Evolutionary conservation across 2,797 vertebrate species (phyloP).

Genomic region (Sparus aurata): DNA sequence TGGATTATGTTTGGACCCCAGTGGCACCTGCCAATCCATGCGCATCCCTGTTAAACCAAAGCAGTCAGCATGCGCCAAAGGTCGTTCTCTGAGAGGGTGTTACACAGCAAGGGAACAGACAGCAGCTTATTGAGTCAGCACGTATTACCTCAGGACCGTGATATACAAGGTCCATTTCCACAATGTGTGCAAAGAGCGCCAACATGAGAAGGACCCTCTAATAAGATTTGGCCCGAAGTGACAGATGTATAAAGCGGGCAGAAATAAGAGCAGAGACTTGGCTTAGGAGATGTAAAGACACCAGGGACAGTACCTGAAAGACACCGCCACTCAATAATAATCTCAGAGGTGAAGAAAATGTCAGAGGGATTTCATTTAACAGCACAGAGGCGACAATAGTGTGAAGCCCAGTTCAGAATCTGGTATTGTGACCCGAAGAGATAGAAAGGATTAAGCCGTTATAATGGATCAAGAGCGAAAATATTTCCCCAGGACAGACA

Average conservation of each 20-base stretch:
- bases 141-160: conserved; percentile 55
- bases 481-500: conserved; percentile 41
- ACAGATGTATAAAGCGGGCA: conserved; percentile 41
- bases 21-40: conserved; percentile 62
- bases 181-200: conserved; percentile 39
- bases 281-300: conserved; percentile 31
- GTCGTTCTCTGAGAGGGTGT: conserved; percentile 57
- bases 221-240: conserved; percentile 52
- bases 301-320: conserved; percentile 29
- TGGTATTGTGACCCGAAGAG: conserved; percentile 36
- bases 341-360: conserved; percentile 32
- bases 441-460: conserved; percentile 27
- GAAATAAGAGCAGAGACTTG: conserved; percentile 45
- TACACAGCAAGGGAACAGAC: conserved; percentile 55
- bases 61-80: conserved; percentile 72
- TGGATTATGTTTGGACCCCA: conserved; percentile 44
- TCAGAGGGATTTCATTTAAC: conserved; percentile 37
- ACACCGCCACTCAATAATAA: conserved; percentile 3
- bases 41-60: conserved; percentile 72
- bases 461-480: conserved; percentile 52
- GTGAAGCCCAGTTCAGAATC: conserved; percentile 28
- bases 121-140: conserved; percentile 67
- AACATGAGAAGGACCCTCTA: conserved; percentile 46
- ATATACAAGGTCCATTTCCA: conserved; percentile 57
- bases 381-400: conserved; percentile 8